Evolutionary conservation across 2,113 vertebrate genomes (phyloP).

Genomic region (Hippopotamus amphibius): DNA sequence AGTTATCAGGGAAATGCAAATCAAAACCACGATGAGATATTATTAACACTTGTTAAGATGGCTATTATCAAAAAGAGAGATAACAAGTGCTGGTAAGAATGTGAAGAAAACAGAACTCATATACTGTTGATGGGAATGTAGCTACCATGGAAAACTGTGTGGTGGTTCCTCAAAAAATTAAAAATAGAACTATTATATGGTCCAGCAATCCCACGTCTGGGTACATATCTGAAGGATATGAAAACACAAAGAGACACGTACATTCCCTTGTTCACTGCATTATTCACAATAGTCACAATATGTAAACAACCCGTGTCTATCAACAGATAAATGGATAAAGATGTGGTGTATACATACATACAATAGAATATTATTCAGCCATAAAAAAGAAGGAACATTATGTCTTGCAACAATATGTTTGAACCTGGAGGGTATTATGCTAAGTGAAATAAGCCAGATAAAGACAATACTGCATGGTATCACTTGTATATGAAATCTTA

Average conservation of each 20-base stretch:
- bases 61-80: neutral
- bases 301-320: neutral
- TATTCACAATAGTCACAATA: neutral
- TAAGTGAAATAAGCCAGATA: conserved; percentile 37
- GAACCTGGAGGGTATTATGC: neutral
- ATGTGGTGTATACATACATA: neutral
- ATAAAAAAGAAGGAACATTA: neutral
- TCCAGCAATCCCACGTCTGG: neutral
- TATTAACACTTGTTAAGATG: neutral
- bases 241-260: neutral
- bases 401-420: neutral
- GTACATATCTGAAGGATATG: neutral
- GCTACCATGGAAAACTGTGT: neutral
- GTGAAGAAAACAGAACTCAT: neutral
- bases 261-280: neutral
- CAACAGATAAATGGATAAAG: neutral
- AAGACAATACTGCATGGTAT: neutral
- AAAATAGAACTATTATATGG: neutral
- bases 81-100: neutral
- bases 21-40: neutral
- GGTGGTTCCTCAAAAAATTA: neutral
- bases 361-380: neutral
- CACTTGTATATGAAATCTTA: neutral
- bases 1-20: conserved; percentile 4
- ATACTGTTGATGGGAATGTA: neutral